Conservation (phyloP, 2,888 invertebrate genomes). For the Yponomeuta plumbellus region DNA sequence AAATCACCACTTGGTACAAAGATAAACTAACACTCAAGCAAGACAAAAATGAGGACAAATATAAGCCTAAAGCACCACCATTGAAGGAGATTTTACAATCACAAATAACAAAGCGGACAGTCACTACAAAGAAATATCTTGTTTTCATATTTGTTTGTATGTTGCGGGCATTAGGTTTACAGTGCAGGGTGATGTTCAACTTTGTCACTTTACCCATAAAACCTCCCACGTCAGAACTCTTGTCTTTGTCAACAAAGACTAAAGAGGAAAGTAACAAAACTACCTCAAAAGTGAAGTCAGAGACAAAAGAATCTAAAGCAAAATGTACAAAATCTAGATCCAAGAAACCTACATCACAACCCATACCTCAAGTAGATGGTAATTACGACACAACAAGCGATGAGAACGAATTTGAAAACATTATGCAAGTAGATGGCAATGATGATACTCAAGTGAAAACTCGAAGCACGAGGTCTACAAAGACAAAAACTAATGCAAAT, state of each 20-base stretch:
- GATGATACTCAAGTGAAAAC: slow-evolving; percentile 36
- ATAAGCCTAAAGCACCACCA: slow-evolving; percentile 61
- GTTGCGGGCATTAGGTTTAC: slow-evolving; percentile 86
- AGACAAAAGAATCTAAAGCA: slow-evolving; percentile 27
- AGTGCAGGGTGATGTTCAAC: slow-evolving; percentile 87
- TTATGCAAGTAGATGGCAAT: slow-evolving; percentile 55
- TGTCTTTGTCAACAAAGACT: slow-evolving; percentile 72
- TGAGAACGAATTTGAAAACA: slow-evolving; percentile 35
- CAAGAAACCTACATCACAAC: slow-evolving; percentile 47
- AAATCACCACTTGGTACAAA: slow-evolving; percentile 86
- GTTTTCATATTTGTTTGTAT: slow-evolving; percentile 86
- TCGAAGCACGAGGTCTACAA: slow-evolving; percentile 38
- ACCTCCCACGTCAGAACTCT: slow-evolving; percentile 79
- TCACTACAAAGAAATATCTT: slow-evolving; percentile 80
- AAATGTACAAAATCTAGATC: slow-evolving; percentile 28
- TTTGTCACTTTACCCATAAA: slow-evolving; percentile 86
- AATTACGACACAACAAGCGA: slow-evolving; percentile 47
- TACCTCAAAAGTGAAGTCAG: slow-evolving; percentile 13
- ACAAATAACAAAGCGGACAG: slow-evolving; percentile 78
- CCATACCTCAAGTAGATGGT: slow-evolving; percentile 76
- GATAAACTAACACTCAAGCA: slow-evolving; percentile 77
- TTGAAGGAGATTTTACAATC: slow-evolving; percentile 67
- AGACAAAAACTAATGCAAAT: slow-evolving; percentile 35
- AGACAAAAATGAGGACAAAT: slow-evolving; percentile 72
- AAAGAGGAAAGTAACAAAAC: slow-evolving; percentile 34